A percentile compares a stretch with the other conserved stretches of the same genome.
Conservation (phyloP, 2,888 invertebrate species). For the Pyrrhia umbra region DNA sequence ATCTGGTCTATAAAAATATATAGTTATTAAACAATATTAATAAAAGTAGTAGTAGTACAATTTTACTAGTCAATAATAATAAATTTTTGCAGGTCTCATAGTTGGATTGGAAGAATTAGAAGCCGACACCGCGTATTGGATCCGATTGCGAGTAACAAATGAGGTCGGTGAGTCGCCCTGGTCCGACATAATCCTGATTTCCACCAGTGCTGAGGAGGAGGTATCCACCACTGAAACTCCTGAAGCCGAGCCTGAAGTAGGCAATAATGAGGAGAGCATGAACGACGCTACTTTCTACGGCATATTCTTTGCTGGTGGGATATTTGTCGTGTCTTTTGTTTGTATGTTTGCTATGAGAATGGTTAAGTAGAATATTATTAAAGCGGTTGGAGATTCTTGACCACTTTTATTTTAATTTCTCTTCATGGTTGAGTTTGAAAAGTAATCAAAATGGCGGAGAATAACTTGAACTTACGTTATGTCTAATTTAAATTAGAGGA, state of each 20-base stretch:
- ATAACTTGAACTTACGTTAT: background rate
- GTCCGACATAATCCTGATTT: conserved; percentile 68
- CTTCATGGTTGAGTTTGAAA: too few species aligned
- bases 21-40: too few species aligned
- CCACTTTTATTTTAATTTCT: too few species aligned
- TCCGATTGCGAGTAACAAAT: conserved; percentile 74
- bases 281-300: conserved; percentile 74
- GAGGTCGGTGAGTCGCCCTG: conserved; percentile 75
- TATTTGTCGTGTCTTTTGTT: conserved; percentile 71
- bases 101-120: conserved; percentile 67
- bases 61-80: too few species aligned
- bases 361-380: conserved; percentile 62
- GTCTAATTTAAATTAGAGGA: background rate
- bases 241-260: conserved; percentile 35
- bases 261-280: conserved; percentile 36
- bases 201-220: conserved; percentile 55
- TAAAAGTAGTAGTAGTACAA: too few species aligned
- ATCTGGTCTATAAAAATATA: too few species aligned
- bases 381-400: background rate
- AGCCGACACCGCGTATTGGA: conserved; percentile 74
- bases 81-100: conserved; percentile 62
- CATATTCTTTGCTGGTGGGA: conserved; percentile 78
- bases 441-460: too few species aligned
- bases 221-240: conserved; percentile 34
- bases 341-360: conserved; percentile 76